Evolutionary conservation across 2,113 vertebrate genomes (phyloP).

Genomic region (Xenopus tropicalis): DNA sequence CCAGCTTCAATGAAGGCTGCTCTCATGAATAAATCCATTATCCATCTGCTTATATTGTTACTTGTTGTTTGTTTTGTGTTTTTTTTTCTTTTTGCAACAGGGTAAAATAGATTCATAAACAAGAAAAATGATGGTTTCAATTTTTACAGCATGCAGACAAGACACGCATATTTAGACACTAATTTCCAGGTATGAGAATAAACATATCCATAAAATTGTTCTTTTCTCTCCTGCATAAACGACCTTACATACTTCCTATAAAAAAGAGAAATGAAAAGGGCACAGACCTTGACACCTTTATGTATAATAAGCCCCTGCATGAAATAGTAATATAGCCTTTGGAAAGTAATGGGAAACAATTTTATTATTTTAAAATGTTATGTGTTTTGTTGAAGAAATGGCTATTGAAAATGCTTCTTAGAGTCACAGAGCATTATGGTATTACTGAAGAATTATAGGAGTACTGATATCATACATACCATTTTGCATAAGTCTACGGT

Average conservation of each 20-base stretch:
- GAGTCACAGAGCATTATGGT: no score
- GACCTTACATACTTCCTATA: slow-evolving; percentile 15
- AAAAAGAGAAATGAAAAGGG: slow-evolving; percentile 20
- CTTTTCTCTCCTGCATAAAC: slow-evolving; percentile 17
- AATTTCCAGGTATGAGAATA: slow-evolving; percentile 32
- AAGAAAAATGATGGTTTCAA: slow-evolving; percentile 35
- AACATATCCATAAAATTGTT: slow-evolving; percentile 20
- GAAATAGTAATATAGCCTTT: no score
- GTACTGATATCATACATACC: no score
- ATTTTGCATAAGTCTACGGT: no score
- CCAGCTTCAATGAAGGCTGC: slow-evolving; percentile 26
- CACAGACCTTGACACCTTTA: slow-evolving; percentile 1
- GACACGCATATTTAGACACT: slow-evolving; percentile 39
- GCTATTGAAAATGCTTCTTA: no score
- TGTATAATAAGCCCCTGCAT: no score
- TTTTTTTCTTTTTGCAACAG: slow-evolving; percentile 16
- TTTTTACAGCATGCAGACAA: slow-evolving; percentile 40
- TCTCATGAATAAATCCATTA: slow-evolving; percentile 45
- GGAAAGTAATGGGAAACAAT: no score
- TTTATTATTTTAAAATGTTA: no score
- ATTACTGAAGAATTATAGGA: no score
- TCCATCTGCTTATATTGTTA: slow-evolving; percentile 43
- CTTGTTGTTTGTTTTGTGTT: slow-evolving; percentile 1
- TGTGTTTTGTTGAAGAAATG: no score
- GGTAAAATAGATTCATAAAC: slow-evolving; percentile 41